Percentiles rank a stretch among this genome's conserved stretches.
Conservation (phyloP, 2,797 vertebrate species). For the Silurus aristotelis region DNA sequence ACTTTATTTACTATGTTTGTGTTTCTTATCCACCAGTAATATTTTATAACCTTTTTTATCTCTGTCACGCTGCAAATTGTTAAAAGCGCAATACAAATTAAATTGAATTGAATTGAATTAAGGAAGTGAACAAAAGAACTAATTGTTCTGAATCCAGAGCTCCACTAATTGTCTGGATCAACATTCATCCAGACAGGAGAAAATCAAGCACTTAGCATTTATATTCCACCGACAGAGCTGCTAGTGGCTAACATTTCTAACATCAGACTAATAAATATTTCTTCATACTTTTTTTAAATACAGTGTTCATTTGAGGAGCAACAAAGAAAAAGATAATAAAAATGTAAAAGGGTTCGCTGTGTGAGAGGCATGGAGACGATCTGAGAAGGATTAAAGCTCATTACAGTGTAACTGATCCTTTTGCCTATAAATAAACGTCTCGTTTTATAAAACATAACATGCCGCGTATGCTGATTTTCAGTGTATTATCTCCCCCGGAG, state of each 20-base stretch:
- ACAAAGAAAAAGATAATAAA: background rate
- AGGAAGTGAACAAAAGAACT: too few relatives aligned
- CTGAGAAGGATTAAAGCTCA: background rate
- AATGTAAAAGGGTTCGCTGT: too few relatives aligned
- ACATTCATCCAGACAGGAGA: background rate
- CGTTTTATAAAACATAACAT: background rate
- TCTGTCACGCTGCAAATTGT: too few relatives aligned
- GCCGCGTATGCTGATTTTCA: background rate
- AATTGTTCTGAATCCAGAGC: too few relatives aligned
- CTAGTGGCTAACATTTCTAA: background rate
- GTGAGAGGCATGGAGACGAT: background rate
- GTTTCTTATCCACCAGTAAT: too few relatives aligned
- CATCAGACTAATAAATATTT: background rate
- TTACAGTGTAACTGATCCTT: background rate
- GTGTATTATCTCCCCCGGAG: background rate
- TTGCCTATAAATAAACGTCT: background rate
- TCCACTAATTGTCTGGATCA: too few relatives aligned
- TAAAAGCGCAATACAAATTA: too few relatives aligned
- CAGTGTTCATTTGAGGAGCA: too few relatives aligned
- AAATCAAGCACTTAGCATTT: background rate
- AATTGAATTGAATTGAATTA: too few relatives aligned
- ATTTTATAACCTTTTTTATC: too few relatives aligned
- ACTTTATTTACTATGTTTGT: too few relatives aligned
- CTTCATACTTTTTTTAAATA: too few relatives aligned
- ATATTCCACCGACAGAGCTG: background rate